phyloP scores from a whole-genome alignment of 1,140 invertebrate species.

The Drosophila hydei region DNA sequence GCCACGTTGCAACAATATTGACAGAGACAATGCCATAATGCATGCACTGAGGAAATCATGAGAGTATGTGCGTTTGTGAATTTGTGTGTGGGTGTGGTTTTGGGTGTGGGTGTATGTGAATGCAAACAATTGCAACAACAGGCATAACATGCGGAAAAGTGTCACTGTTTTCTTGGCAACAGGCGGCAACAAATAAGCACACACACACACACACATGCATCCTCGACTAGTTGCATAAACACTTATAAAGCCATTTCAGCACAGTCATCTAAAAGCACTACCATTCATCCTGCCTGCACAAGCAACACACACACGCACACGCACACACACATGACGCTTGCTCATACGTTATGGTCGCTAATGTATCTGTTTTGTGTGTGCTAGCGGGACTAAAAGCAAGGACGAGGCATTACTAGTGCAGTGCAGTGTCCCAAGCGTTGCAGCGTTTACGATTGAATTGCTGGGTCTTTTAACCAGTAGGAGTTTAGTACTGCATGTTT shows the following conservation, averaged over 20 bases:
- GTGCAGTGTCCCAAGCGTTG: constrained; percentile 26
- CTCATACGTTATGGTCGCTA: constrained; percentile 70
- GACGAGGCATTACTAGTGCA: constrained; percentile 15
- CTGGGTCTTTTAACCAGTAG: constrained; percentile 29
- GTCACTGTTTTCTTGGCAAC: constrained; percentile 78
- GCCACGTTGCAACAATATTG: constrained; percentile 71
- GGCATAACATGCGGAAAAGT: constrained; percentile 78
- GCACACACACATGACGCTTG: constrained; percentile 21
- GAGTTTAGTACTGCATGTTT: constrained; percentile 14
- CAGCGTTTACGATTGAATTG: constrained; percentile 29
- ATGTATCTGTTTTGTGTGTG: constrained; percentile 80
- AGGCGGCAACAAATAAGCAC: constrained; percentile 39
- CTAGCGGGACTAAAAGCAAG: constrained; percentile 32
- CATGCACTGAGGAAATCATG: constrained; percentile 57
- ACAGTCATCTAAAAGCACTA: constrained; percentile 74
- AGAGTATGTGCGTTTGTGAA: constrained; percentile 15
- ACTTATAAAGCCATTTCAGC: constrained; percentile 78
- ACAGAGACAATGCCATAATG: constrained; percentile 78
- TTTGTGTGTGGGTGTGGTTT: constrained; percentile 10
- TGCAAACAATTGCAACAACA: constrained; percentile 78
- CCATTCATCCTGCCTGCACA: constrained; percentile 44
- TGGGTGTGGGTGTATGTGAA: constrained; percentile 36
- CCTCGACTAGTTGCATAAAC: constrained; percentile 67
- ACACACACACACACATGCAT: constrained; percentile 17
- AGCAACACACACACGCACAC: constrained; percentile 28